Percentiles rank a stretch among this genome's conserved stretches.
Evolutionary conservation across 30 jellyfish, hydroid and myxozoan species (phyloP).

Genomic region (Phacellophora camtschatica): DNA sequence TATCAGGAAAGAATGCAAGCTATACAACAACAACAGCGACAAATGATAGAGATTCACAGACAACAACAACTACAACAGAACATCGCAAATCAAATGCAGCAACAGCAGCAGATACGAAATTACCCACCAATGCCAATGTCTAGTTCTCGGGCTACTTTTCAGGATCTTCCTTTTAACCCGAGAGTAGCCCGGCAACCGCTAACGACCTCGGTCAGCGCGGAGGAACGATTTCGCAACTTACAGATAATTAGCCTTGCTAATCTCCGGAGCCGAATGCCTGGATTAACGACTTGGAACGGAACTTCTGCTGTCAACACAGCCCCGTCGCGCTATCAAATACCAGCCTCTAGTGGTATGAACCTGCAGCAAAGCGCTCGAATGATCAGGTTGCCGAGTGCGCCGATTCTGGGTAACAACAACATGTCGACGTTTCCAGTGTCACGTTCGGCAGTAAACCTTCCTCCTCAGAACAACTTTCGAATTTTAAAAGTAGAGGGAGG

Average conservation of each 20-base stretch:
- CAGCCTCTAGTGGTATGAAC: background rate
- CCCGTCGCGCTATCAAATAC: background rate
- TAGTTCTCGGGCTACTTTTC: background rate
- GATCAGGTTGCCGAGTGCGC: too few relatives aligned
- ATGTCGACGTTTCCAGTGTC: too few relatives aligned
- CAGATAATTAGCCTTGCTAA: slow-evolving; percentile 41
- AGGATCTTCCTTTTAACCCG: too few relatives aligned
- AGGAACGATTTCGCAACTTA: slow-evolving; percentile 25
- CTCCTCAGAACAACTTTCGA: background rate
- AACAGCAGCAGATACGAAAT: slow-evolving; percentile 6
- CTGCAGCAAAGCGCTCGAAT: background rate
- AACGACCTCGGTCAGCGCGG: background rate
- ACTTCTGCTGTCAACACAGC: too few relatives aligned
- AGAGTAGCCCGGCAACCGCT: slow-evolving; percentile 2
- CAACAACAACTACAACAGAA: slow-evolving; percentile 21
- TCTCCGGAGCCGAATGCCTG: background rate
- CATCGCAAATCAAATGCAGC: slow-evolving; percentile 19
- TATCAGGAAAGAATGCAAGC: slow-evolving; percentile 19
- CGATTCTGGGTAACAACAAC: too few relatives aligned
- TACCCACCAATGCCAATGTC: background rate
- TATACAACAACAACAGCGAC: slow-evolving; percentile 42
- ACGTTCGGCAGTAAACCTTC: background rate
- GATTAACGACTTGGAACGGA: slow-evolving; percentile 11
- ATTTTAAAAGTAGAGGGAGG: slow-evolving; percentile 11
- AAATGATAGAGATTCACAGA: background rate